These are phyloP conservation scores for Alectoris magna DNA, from an alignment of 2,797 vertebrate species.

Conservation along the genomic window DNA sequence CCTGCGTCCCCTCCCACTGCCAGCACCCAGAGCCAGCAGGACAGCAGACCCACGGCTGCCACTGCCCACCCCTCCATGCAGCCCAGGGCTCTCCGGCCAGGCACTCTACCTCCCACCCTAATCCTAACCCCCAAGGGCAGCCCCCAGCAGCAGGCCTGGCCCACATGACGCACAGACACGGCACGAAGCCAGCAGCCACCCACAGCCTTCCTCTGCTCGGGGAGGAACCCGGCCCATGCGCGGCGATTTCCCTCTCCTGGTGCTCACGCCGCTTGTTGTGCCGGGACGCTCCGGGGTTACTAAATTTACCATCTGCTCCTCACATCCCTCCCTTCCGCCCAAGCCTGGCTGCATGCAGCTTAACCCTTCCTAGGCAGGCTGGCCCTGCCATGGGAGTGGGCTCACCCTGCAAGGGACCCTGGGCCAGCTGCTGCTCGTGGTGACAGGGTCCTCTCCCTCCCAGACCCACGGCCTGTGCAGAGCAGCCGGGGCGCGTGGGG, in stretches of 20 bases:
- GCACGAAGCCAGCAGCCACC: not conserved
- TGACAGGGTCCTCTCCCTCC: not conserved
- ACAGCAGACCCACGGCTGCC: not conserved
- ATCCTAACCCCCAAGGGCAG: no score
- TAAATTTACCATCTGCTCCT: slow-evolving; percentile 52
- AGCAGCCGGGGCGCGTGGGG: not conserved
- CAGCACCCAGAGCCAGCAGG: not conserved
- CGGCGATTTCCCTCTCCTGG: not conserved
- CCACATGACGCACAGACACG: not conserved
- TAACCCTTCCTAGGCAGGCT: slow-evolving; percentile 7
- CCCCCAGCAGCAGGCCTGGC: not conserved
- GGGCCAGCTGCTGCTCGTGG: not conserved
- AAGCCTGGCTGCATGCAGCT: not conserved
- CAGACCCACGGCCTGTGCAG: accelerated
- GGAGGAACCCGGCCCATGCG: not conserved
- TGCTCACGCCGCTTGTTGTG: not conserved
- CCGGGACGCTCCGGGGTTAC: slow-evolving; percentile 21
- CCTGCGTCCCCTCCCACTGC: accelerated
- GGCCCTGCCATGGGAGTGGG: accelerated
- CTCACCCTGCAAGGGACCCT: accelerated
- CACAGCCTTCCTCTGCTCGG: not conserved
- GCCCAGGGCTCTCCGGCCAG: not conserved
- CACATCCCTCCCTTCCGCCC: slow-evolving; percentile 51
- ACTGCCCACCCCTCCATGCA: not conserved
- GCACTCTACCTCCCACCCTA: not conserved